Evolutionary conservation across 2,113 vertebrate species (phyloP), one percentile per base, ranked within the genome.

Genomic region (Silurus glanis): DNA sequence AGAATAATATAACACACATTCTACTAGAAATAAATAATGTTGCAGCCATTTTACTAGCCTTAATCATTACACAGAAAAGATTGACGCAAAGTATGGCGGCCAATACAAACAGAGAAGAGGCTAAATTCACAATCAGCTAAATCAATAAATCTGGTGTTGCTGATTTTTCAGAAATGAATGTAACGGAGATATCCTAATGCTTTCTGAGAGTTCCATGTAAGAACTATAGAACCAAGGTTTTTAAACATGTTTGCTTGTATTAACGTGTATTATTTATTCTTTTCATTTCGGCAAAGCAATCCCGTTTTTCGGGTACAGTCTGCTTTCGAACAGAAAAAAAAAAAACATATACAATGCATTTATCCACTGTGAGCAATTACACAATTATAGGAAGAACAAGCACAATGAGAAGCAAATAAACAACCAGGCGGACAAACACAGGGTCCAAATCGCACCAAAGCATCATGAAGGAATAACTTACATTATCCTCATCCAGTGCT

Each of bases 401-500:
- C 37, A 9, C 12, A 28, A 67, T n/a, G 47, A 67, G 62, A 64
- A 64, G 37, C 58, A 49, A 37, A 37, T 37, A 37, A 37, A 45
- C 47, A 81, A 81, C 23, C 17, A 19, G 10, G 85, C 88, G 87
- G 90, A 88, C 91, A 79, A 2, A 37, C 66, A 69, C 66, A 69
- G n/a, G 13, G 66, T 37, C 25, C 66, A 72, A 47, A 47, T 49
- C 58, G 13, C 28, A 61, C 28, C 10, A 53, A 51, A 53, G 72
- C 72, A 75, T n/a, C 72, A 75, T 49, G 71, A 74, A 49, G 10
- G 19, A 23, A 21, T 53, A n/a, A 53, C 21, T 23, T 2, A 53
- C 47, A 53, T 53, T 53, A 53, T 75, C 49, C 49, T 21, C 45
- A 23, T 75, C 21, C 47, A 23, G 4, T 51, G 47, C 47, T 12